Evolutionary conservation across 2,888 invertebrate genomes (phyloP).

Genomic region (Agelastica alni): DNA sequence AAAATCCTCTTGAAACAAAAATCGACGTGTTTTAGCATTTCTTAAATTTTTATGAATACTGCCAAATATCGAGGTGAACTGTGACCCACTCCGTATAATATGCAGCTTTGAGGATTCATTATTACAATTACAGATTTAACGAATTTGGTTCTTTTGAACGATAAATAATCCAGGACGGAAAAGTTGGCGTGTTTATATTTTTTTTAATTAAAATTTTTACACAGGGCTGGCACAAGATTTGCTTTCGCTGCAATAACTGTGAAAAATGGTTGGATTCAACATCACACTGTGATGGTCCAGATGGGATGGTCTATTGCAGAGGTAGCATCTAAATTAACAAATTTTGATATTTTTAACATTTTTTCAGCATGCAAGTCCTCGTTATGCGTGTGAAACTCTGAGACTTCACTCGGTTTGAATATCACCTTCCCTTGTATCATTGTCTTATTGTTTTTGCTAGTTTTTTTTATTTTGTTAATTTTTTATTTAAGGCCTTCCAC

Average conservation of each 20-base stretch:
- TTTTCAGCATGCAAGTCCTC: slow-evolving; percentile 23
- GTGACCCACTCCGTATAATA: no score
- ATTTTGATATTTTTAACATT: slow-evolving; percentile 20
- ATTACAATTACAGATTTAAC: no score
- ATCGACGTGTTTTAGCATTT: no score
- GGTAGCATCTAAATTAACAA: slow-evolving; percentile 63
- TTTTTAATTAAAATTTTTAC: slow-evolving; percentile 8
- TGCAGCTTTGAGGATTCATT: no score
- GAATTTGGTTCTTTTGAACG: no score
- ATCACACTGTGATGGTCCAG: slow-evolving; percentile 91
- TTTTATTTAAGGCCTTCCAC: slow-evolving; percentile 77
- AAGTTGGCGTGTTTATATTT: no score
- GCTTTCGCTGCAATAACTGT: slow-evolving; percentile 88
- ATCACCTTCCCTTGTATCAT: slow-evolving; percentile 14
- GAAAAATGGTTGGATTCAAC: slow-evolving; percentile 84
- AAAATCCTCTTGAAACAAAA: no score
- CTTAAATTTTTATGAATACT: no score
- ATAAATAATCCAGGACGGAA: no score
- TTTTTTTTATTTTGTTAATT: slow-evolving; percentile 24
- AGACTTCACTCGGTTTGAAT: background rate
- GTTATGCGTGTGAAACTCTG: background rate
- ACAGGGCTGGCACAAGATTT: slow-evolving; percentile 87
- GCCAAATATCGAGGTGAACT: no score
- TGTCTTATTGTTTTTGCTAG: slow-evolving; percentile 17
- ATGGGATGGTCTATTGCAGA: slow-evolving; percentile 90